phyloP scores from a whole-genome alignment of 2,888 invertebrate genomes.

The Busseola fusca region DNA sequence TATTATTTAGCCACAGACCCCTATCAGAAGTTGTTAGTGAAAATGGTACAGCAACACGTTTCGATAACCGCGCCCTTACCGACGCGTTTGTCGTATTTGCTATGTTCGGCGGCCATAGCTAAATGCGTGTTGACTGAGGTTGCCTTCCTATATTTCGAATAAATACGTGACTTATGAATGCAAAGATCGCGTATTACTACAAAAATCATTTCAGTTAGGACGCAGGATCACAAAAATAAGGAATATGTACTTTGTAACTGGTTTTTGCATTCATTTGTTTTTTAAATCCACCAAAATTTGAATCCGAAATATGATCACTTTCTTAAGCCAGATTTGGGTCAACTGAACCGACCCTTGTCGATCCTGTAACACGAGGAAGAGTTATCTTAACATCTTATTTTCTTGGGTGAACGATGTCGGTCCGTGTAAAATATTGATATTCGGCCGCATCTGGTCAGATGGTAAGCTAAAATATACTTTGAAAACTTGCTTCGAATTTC shows the following conservation, averaged over 20 bases:
- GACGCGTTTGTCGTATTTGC: background rate
- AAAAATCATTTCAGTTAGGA: background rate
- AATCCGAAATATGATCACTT: slow-evolving; percentile 10
- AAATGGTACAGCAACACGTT: background rate
- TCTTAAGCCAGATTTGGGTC: background rate
- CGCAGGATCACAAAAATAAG: background rate
- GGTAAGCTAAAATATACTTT: slow-evolving; percentile 1
- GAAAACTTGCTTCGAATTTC: background rate
- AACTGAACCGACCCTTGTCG: background rate
- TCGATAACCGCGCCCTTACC: background rate
- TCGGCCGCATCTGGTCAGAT: slow-evolving; percentile 22
- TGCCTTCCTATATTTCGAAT: background rate
- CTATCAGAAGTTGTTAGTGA: background rate
- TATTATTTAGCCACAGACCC: no score
- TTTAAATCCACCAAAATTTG: background rate
- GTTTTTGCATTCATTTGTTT: background rate
- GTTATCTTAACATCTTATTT: slow-evolving; percentile 20
- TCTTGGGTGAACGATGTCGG: background rate
- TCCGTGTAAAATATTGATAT: slow-evolving; percentile 35
- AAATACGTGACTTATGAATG: background rate
- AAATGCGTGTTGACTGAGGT: no score
- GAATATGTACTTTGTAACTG: background rate
- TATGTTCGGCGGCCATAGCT: background rate
- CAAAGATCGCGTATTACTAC: background rate
- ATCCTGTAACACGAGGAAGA: slow-evolving; percentile 5